A percentile compares a stretch with the other conserved stretches of the same genome.
Conservation (phyloP, 2,888 invertebrate species). For the Chrysodeixis includens region DNA sequence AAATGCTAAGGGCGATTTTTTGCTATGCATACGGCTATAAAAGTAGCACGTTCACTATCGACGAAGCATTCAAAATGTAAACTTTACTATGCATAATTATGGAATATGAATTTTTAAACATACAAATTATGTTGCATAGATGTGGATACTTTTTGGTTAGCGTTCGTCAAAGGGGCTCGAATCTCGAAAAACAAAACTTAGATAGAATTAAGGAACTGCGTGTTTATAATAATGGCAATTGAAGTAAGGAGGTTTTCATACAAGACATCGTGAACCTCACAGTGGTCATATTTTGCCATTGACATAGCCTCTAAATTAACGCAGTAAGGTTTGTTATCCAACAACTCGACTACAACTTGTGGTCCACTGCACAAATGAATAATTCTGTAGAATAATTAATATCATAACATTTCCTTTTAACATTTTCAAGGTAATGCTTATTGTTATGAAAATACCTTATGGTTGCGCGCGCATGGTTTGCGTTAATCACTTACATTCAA, state of each 20-base stretch:
- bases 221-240: background rate
- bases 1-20: too few species aligned
- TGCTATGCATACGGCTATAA: too few species aligned
- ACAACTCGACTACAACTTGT: background rate
- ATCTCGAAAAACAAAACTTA: too few species aligned
- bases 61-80: too few species aligned
- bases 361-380: slow-evolving; percentile 3
- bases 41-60: too few species aligned
- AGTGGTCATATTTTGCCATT: background rate
- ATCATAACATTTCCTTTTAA: slow-evolving; percentile 19
- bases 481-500: background rate
- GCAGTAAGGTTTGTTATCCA: background rate
- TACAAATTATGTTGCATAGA: too few species aligned
- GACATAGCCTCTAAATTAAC: background rate
- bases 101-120: too few species aligned
- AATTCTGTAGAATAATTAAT: slow-evolving; percentile 1
- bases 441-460: slow-evolving; percentile 20
- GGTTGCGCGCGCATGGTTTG: slow-evolving; percentile 8
- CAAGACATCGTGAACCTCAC: background rate
- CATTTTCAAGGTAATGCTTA: slow-evolving; percentile 26
- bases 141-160: too few species aligned
- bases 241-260: background rate
- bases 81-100: too few species aligned
- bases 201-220: background rate
- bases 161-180: too few species aligned